Evolutionary conservation across 2,888 invertebrate genomes (phyloP), one percentile per base, ranked within the genome.

Genomic region (Leptogaster cylindrica): DNA sequence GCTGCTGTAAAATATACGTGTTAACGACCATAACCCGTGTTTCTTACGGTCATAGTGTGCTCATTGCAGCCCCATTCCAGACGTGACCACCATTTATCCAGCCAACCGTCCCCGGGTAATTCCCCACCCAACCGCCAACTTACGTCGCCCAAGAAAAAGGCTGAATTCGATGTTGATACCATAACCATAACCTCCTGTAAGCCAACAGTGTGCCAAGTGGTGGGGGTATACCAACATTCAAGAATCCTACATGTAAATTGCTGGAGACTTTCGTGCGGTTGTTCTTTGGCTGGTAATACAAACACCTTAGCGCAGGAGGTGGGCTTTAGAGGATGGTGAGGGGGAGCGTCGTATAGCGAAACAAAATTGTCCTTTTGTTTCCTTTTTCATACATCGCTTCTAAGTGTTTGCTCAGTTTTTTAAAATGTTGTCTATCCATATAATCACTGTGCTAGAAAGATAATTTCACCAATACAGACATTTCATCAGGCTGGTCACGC

Each of bases 31-130:
- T 61, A 20, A 28, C 12, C 41, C 41, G 36, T 44, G 28, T n/a
- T 61, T 61, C 61, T 44, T 61, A 61, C 28, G 44, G 41, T 61
- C 44, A 61, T 6, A 61, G 61, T 61, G 28, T 61, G 61, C 36
- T 44, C 28, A 25, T 12, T 48, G n/a, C 27, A 23, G 2, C 12
- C 28, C 61, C 55, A 55, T 33, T 52, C 52, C 28, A 8, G 18
- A 31, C 52, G n/a, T 2, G 33, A 27, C 31, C 16, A 23, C 46
- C 46, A 46, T 52, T 36, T 36, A 12, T 55, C 36, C n/a, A n/a
- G n/a, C n/a, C n/a, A n/a, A n/a, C n/a, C n/a, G n/a, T n/a, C n/a
- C n/a, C n/a, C n/a, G n/a, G n/a, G n/a, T n/a, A n/a, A n/a, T n/a
- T n/a, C n/a, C n/a, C 23, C 12, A 55, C 25, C 16, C 23, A 39